These are phyloP conservation scores for Muscidifurax raptorellus DNA, from an alignment of 1,140 invertebrate genomes.

Conservation along the genomic window DNA sequence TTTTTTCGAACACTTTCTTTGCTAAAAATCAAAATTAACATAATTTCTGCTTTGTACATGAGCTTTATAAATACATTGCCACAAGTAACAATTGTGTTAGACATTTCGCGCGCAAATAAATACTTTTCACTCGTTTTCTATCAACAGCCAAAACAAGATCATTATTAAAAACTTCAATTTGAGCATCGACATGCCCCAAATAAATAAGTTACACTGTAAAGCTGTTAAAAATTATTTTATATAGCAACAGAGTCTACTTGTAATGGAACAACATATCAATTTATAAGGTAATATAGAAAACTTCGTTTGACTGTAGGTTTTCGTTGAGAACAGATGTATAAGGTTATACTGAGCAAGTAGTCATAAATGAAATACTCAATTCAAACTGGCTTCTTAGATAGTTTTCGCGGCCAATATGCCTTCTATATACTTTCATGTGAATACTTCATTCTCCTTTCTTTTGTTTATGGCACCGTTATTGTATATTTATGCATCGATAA, in stretches of 20 bases:
- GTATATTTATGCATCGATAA: conserved; percentile 23
- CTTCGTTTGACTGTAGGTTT: conserved; percentile 24
- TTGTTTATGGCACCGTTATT: conserved; percentile 47
- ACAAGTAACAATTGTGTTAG: conserved; percentile 48
- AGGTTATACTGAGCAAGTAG: conserved; percentile 13
- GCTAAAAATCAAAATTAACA: conserved; percentile 51
- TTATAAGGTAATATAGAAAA: conserved; percentile 45
- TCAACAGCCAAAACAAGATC: conserved; percentile 51
- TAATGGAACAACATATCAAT: conserved; percentile 46
- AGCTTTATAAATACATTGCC: conserved; percentile 51
- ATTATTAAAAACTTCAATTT: conserved; percentile 44
- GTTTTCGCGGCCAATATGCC: conserved; percentile 16
- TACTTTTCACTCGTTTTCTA: conserved; percentile 47
- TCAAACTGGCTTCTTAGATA: conserved; percentile 32
- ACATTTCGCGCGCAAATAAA: conserved; percentile 48
- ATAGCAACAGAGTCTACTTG: conserved; percentile 47
- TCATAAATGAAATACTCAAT: conserved; percentile 28
- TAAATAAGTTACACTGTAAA: conserved; percentile 48
- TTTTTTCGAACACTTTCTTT: conserved; percentile 41
- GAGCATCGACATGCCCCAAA: conserved; percentile 33
- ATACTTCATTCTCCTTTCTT: conserved; percentile 41
- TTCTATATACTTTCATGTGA: conserved; percentile 40
- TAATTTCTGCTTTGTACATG: conserved; percentile 53
- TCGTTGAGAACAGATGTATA: conserved; percentile 24
- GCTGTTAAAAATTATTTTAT: conserved; percentile 48